Base-by-base conservation (phyloP, 2,113 vertebrate genomes). In the Myocastor coypus region DNA sequence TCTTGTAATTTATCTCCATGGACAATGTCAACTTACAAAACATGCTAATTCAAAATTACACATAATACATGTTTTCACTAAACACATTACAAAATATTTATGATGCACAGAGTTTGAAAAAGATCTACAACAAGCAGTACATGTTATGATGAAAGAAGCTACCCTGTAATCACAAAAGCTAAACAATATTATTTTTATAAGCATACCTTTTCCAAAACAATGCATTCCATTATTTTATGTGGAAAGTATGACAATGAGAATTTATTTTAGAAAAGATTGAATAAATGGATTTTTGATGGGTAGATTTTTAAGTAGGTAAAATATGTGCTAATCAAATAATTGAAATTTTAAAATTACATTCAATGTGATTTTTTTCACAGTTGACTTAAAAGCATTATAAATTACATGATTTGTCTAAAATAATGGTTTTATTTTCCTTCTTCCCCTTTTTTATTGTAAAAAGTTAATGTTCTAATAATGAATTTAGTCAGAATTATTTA, bases 381-480 rank as follows among this genome's bases (percentile, higher is more conserved):
- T 8, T 55, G 6, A 91, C n/a, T 52, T 94, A 68, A 83, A 92
- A 95, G 86, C 78, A 84, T 57, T 59, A 32, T 24, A 91, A 71
- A 59, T 84, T 91, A 28, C 90, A 20, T 96, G 50, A 92, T 87
- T 19, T 59, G 69, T 52, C 50, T 52, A 77, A 95, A 61, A 96
- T 97, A 93, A 97, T 81, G 0, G 40, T 78, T 96, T 88, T 94
- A 46, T 7, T 96, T 96, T 93, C 69, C 46, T 77, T 81, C n/a
- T 10, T 86, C 22, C 4, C 34, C 61, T 73, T 32, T 2, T 50
- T 57, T 80, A 69, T 88, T 46, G 71, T 2, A 63, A 90, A 57
- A 81, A 94, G 61, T 68, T 97, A 97, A 95, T 94, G 92, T 90
- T 83, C 40, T 82, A 55, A 42, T 94, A 96, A 96, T 75, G 19